Evolutionary conservation across 2,888 invertebrate species (phyloP).

Genomic region (Vesta saturnalis): DNA sequence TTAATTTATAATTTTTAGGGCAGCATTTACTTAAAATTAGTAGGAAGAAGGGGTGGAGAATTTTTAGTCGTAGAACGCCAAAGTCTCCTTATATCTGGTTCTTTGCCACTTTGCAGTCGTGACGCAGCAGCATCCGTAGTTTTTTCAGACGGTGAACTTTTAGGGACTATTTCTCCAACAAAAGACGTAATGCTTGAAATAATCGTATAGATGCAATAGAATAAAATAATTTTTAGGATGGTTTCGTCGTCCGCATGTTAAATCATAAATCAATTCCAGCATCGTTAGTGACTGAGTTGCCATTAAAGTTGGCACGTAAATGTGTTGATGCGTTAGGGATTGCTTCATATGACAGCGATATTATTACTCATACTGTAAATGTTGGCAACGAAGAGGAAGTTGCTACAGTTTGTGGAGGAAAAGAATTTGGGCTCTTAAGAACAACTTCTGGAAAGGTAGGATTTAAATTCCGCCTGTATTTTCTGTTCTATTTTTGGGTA

Average conservation of each 20-base stretch:
- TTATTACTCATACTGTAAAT: conserved; percentile 55
- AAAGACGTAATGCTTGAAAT: conserved; percentile 72
- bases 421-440: conserved; percentile 88
- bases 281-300: conserved; percentile 71
- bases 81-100: conserved; percentile 64
- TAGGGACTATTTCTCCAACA: conserved; percentile 81
- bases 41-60: conserved; percentile 64
- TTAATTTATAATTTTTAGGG: no score
- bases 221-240: conserved; percentile 67
- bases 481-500: conserved; percentile 49
- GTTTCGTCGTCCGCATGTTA: conserved; percentile 80
- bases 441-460: conserved; percentile 85
- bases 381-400: conserved; percentile 78
- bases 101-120: conserved; percentile 59
- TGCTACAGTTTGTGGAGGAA: conserved; percentile 81
- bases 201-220: neutral
- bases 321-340: conserved; percentile 81
- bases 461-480: conserved; percentile 4
- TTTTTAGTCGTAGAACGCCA: conserved; percentile 67
- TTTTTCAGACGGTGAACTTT: conserved; percentile 82
- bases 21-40: conserved; percentile 80
- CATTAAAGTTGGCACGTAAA: conserved; percentile 80
- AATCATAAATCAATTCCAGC: conserved; percentile 70
- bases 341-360: conserved; percentile 77
- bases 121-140: conserved; percentile 66